phyloP scores from a whole-genome alignment of 2,797 vertebrate genomes.

The Antrozous pallidus region DNA sequence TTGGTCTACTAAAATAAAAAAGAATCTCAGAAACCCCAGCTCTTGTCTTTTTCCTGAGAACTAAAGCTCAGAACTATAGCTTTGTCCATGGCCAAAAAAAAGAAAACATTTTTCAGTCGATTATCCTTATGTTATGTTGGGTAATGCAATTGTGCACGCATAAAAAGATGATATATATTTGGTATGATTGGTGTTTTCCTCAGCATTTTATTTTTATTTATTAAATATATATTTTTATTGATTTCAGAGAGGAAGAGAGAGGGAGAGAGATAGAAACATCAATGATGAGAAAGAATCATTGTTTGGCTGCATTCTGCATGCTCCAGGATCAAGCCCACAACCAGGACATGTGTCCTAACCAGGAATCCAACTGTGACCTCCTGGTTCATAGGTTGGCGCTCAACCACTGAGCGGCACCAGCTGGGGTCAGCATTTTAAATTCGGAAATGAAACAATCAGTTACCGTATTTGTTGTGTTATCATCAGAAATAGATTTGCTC shows the following conservation, averaged over 20 bases:
- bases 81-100: not conserved
- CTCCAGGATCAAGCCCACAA: too few relatives aligned
- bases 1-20: not conserved
- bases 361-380: too few relatives aligned
- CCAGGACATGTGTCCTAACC: too few relatives aligned
- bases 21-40: not conserved
- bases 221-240: too few relatives aligned
- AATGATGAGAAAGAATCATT: too few relatives aligned
- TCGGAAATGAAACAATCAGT: slow-evolving; percentile 14
- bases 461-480: slow-evolving; percentile 18
- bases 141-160: not conserved
- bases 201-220: not conserved
- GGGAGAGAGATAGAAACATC: too few relatives aligned
- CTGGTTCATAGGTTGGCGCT: too few relatives aligned
- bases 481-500: not conserved
- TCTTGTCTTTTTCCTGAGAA: not conserved
- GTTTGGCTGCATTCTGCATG: too few relatives aligned
- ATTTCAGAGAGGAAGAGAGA: too few relatives aligned
- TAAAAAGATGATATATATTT: not conserved
- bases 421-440: not conserved
- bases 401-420: too few relatives aligned
- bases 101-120: not conserved
- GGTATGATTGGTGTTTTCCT: slow-evolving; percentile 6
- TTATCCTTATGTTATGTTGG: not conserved
- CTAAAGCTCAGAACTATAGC: not conserved